Evolutionary conservation across 1,140 invertebrate species (phyloP), one percentile per base, ranked within the genome.

Genomic region (Bombus difficillimus): DNA sequence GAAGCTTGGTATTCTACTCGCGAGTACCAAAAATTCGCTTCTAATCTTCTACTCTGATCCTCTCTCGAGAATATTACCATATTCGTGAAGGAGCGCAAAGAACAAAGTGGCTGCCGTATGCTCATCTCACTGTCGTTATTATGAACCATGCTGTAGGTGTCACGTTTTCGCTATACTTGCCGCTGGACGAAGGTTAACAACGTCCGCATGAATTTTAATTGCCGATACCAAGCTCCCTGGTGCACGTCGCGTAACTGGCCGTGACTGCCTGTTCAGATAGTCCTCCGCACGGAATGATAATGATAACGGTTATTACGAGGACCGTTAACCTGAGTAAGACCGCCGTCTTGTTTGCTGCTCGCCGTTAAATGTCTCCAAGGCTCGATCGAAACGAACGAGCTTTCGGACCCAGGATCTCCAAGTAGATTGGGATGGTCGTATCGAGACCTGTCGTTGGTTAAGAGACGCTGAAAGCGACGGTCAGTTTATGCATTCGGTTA

Each of bases 151-250:
- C 57, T 41, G 69, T 62, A 81, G 28, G 6, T 12, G 69, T 53
- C 69, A 80, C 68, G 75, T 71, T 15, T 39, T 2, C 34, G 47
- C 39, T 82, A 43, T 28, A 13, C 34, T 15, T 32, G 43, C 22
- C 43, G 22, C 39, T 53, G 66, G 22, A 66, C 85, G 89, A 91
- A 91, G 91, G 88, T 90, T 92, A 92, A 92, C 91, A 88, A 89
- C 88, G 90, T 84, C 84, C 84, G 81, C 90, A 91, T 93, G 92
- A 88, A 92, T 93, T 93, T 92, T 92, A 88, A 92, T 89, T 89
- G 90, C 84, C 91, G 89, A 92, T 92, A 91, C 88, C 87, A 80
- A 88, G 83, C 83, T 83, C 43, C 86, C 76, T 28, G 22, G 86
- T 72, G 74, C 88, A 69, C 83, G 77, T 77, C 76, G 69, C 81